Percentiles rank a stretch among this genome's conserved stretches.
phyloP scores from a whole-genome alignment of 2,888 invertebrate genomes.

The Tachina grossa region DNA sequence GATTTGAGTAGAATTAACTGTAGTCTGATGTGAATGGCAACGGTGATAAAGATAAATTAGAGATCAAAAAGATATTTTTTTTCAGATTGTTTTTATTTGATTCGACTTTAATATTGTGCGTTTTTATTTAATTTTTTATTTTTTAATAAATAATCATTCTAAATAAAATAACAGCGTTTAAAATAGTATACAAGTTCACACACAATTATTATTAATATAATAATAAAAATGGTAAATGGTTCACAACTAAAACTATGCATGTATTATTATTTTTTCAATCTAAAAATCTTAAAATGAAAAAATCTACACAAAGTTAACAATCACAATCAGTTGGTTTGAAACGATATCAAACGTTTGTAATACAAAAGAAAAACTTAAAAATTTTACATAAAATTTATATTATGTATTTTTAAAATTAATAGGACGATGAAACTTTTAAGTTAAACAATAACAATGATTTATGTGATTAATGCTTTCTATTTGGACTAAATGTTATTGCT shows the following conservation, averaged over 20 bases:
- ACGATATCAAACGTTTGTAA: conserved; percentile 50
- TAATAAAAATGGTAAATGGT: conserved; percentile 65
- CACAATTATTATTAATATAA: conserved; percentile 72
- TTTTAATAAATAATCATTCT: conserved; percentile 54
- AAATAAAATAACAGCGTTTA: conserved; percentile 65
- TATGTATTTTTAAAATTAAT: conserved; percentile 18
- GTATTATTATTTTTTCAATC: conserved; percentile 20
- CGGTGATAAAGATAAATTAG: no score
- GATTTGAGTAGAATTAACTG: no score
- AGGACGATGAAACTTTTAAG: conserved; percentile 20
- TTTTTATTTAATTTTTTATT: conserved; percentile 4
- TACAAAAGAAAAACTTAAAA: conserved; percentile 16
- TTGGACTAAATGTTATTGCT: conserved; percentile 70
- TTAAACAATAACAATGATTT: conserved; percentile 55
- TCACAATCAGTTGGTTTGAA: conserved; percentile 69
- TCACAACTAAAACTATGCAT: conserved; percentile 36
- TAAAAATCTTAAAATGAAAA: conserved; percentile 41
- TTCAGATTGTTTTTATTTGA: conserved; percentile 11
- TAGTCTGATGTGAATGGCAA: no score
- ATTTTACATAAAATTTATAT: not conserved
- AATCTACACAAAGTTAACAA: conserved; percentile 59
- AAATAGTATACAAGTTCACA: conserved; percentile 58
- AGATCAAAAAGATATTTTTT: conserved; percentile 8
- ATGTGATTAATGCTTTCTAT: conserved; percentile 36
- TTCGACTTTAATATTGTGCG: conserved; percentile 1